Conservation (phyloP, 2,888 invertebrate genomes). For the Horisme vitalbata region DNA sequence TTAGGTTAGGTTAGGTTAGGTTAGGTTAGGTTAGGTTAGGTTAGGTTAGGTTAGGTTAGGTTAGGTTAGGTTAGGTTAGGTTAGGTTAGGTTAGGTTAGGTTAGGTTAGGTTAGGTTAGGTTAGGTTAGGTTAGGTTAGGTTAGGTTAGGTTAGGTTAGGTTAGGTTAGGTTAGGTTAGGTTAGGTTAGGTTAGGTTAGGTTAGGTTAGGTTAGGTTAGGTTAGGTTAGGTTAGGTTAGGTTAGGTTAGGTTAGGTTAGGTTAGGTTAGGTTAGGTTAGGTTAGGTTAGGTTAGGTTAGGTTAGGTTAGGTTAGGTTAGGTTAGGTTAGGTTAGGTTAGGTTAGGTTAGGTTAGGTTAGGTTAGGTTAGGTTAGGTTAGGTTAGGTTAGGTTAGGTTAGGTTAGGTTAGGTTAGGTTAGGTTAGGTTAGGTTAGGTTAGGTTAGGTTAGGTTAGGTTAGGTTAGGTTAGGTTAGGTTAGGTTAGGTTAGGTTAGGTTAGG, state of each 20-base stretch:
- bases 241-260: neutral
- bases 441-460: slow-evolving; percentile 2
- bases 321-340: neutral
- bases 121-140: neutral
- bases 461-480: slow-evolving; percentile 3
- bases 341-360: neutral
- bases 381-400: slow-evolving; percentile 2
- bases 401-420: slow-evolving; percentile 2
- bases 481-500: slow-evolving; percentile 1
- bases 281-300: neutral
- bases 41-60: neutral
- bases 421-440: slow-evolving; percentile 2
- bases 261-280: neutral
- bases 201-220: neutral
- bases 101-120: neutral
- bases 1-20: neutral
- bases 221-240: neutral
- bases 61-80: neutral
- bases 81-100: neutral
- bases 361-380: neutral
- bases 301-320: neutral
- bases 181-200: neutral
- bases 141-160: neutral
- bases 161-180: neutral
- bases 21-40: neutral